Conservation (phyloP, 1,140 invertebrate genomes). For the Leptinotarsa texana region DNA sequence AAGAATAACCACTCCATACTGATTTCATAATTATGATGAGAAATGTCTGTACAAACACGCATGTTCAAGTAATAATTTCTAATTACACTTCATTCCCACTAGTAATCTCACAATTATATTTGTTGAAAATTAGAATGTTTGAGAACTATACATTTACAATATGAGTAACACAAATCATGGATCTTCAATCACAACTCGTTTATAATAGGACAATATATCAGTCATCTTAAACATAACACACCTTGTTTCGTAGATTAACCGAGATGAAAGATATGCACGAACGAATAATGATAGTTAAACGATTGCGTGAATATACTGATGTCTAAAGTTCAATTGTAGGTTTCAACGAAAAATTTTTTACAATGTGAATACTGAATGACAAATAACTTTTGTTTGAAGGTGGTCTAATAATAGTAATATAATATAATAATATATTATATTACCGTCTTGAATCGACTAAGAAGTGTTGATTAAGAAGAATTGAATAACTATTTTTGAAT, state of each 20-base stretch:
- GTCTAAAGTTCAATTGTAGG: too few species aligned
- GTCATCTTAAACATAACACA: not conserved
- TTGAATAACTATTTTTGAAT: too few species aligned
- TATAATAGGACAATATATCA: conserved; percentile 3
- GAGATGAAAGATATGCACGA: not conserved
- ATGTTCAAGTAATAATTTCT: not conserved
- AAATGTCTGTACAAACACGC: not conserved
- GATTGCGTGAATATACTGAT: too few species aligned
- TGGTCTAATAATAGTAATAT: too few species aligned
- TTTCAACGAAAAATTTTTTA: too few species aligned
- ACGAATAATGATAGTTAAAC: not conserved
- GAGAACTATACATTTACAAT: not conserved
- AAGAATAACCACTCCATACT: not conserved
- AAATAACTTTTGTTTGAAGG: too few species aligned
- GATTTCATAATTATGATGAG: not conserved
- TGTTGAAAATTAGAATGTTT: not conserved
- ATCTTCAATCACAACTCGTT: not conserved
- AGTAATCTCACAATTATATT: not conserved
- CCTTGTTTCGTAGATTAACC: not conserved
- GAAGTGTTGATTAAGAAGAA: too few species aligned
- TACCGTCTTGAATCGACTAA: too few species aligned
- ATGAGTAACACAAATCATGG: not conserved
- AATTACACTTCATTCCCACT: not conserved
- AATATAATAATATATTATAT: too few species aligned
- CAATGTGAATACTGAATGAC: too few species aligned